Conservation (phyloP, 2,113 vertebrate species). For the Esox niger region DNA sequence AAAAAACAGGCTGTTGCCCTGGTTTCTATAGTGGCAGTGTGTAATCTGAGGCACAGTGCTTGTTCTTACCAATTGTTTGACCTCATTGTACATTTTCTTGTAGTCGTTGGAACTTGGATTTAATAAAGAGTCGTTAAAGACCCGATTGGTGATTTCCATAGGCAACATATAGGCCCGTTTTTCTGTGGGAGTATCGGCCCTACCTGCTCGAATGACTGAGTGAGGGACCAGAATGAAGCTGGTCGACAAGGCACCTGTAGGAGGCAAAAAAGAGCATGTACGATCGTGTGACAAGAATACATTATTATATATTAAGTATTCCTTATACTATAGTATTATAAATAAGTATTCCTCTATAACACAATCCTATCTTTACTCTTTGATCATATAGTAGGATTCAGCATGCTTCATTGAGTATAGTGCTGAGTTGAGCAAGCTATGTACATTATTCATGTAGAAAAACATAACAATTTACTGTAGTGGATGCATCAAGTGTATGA, state of each 20-base stretch:
- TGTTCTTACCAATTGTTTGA: constrained; percentile 41
- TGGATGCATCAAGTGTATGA: too few relatives aligned
- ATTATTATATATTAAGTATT: too few relatives aligned
- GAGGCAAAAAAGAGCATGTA: too few relatives aligned
- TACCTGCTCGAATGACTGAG: not conserved
- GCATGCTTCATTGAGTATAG: too few relatives aligned
- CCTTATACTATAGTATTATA: too few relatives aligned
- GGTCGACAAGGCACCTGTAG: constrained; percentile 13
- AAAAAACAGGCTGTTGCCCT: not conserved
- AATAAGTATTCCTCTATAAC: too few relatives aligned
- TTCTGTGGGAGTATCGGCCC: not conserved
- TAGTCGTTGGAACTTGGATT: constrained; percentile 18
- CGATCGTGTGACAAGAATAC: too few relatives aligned
- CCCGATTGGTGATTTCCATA: constrained; percentile 50
- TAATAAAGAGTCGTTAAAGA: constrained; percentile 24
- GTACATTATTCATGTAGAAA: too few relatives aligned
- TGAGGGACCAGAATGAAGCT: not conserved
- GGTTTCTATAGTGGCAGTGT: not conserved
- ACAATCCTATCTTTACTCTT: too few relatives aligned
- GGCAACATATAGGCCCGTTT: not conserved
- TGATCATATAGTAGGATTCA: too few relatives aligned
- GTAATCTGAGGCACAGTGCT: not conserved
- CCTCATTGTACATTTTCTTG: constrained; percentile 25
- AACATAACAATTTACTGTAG: too few relatives aligned
- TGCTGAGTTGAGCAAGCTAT: too few relatives aligned